Conservation (phyloP, 2,888 invertebrate species). For the Drosophila merina region DNA sequence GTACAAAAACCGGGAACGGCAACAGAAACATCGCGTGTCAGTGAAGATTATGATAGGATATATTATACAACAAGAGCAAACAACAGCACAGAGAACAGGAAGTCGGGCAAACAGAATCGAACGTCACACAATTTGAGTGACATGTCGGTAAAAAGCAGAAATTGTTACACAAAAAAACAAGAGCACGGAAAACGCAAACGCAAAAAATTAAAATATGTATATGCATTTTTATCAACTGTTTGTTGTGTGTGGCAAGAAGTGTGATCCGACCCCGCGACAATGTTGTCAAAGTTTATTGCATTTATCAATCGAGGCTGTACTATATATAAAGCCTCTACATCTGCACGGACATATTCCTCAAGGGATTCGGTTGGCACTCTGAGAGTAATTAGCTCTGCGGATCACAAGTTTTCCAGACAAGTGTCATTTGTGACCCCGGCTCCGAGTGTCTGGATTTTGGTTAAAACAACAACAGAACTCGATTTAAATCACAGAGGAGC, state of each 20-base stretch:
- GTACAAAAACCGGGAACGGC: conserved; percentile 18
- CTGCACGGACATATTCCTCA: conserved; percentile 6
- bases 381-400: conserved; percentile 36
- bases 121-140: conserved; percentile 70
- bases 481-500: conserved; percentile 70
- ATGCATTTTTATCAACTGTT: conserved; percentile 60
- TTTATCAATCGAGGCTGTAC: conserved; percentile 55
- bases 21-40: conserved; percentile 72
- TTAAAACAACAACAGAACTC: conserved; percentile 18
- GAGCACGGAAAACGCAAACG: conserved; percentile 8
- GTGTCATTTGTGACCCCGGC: conserved; percentile 33
- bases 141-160: conserved; percentile 56
- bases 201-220: conserved; percentile 35
- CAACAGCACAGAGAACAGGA: conserved; percentile 29
- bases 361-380: conserved; percentile 21
- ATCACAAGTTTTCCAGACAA: conserved; percentile 36
- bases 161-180: conserved; percentile 7
- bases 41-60: conserved; percentile 76
- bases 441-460: conserved; percentile 26
- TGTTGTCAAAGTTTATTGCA: conserved; percentile 70
- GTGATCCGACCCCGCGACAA: conserved; percentile 49
- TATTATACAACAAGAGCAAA: conserved; percentile 41
- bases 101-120: conserved; percentile 52
- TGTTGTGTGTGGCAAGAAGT: conserved; percentile 27
- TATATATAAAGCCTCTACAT: not conserved